Evolutionary conservation across 1,140 invertebrate genomes (phyloP), one percentile per base, ranked within the genome.

Genomic region (Heterodera schachtii): DNA sequence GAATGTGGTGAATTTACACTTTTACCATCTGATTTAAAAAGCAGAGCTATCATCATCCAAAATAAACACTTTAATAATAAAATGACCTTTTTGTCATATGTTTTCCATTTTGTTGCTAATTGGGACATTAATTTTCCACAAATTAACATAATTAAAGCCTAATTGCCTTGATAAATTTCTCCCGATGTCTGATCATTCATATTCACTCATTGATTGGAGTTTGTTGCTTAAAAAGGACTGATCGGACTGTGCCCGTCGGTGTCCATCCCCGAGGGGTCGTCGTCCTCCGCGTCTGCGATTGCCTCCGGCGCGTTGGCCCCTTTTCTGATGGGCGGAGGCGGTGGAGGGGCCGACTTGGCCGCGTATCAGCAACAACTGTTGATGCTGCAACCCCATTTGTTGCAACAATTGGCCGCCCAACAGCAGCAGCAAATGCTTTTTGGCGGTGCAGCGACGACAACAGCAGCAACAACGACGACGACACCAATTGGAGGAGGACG

Each of bases 331-430:
- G 44, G 41, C 31, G 69, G 44, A 11, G 13, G 8, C 44, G 69
- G 11, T 1, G 44, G 41, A 8, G 69, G 44, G 4, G 13, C 31
- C 44, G 69, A 41, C 7, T 71, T 71, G 19, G 31, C 69, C 19
- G 69, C 69, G 1, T 71, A 71, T n/a, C 69, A 71, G 19, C 69
- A 71, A 71, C 69, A 71, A 43, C 19, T 71, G 69, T 19, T 71
- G 69, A 71, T 71, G 69, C 69, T 71, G 16, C 69, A 71, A 41
- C 69, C 69, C 11, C 69, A 71, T 4, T 41, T 71, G 44, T 13
- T 71, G 31, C 69, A 71, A 41, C 69, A 71, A 71, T 71, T 71
- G 69, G 41, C 31, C 2, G 44, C 9, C n/a, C 31, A 46, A 71
- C 31, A 43, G 69, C 69, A 70, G 11, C 67, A 71, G 19, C 69